Conservation (phyloP, 2,888 invertebrate genomes). For the Apamea anceps region DNA sequence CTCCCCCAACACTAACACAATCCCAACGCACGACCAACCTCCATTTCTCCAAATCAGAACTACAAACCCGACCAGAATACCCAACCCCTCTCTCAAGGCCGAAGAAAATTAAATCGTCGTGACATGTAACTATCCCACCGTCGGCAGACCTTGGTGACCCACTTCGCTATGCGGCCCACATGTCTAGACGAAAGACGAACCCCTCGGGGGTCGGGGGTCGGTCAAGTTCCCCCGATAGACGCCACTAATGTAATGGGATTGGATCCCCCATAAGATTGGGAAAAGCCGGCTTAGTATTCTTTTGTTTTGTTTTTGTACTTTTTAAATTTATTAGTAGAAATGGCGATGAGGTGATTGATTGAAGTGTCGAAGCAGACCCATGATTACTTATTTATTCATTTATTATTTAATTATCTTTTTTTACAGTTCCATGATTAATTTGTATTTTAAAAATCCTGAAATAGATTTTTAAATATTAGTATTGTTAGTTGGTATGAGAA, state of each 20-base stretch:
- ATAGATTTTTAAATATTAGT: neutral
- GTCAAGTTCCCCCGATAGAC: conserved; percentile 45
- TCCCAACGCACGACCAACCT: neutral
- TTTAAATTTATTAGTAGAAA: no score
- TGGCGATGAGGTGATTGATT: neutral
- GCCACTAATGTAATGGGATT: conserved; percentile 41
- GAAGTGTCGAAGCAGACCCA: neutral
- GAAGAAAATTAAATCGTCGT: conserved; percentile 45
- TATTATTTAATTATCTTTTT: no score
- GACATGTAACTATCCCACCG: conserved; percentile 35
- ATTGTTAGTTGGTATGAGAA: neutral
- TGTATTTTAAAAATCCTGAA: neutral
- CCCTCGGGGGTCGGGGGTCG: conserved; percentile 40
- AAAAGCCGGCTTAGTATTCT: conserved; percentile 4
- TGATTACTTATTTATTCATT: no score
- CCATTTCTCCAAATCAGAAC: conserved; percentile 4
- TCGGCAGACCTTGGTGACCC: conserved; percentile 40
- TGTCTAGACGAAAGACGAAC: conserved; percentile 49
- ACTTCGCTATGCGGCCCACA: conserved; percentile 45
- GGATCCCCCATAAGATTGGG: conserved; percentile 17
- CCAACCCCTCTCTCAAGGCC: conserved; percentile 17
- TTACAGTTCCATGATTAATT: no score
- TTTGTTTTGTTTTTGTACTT: neutral
- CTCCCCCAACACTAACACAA: no score
- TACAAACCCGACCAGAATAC: conserved; percentile 21